phyloP scores from a whole-genome alignment of 2,888 invertebrate genomes.

The Micoletzkya japonica region DNA sequence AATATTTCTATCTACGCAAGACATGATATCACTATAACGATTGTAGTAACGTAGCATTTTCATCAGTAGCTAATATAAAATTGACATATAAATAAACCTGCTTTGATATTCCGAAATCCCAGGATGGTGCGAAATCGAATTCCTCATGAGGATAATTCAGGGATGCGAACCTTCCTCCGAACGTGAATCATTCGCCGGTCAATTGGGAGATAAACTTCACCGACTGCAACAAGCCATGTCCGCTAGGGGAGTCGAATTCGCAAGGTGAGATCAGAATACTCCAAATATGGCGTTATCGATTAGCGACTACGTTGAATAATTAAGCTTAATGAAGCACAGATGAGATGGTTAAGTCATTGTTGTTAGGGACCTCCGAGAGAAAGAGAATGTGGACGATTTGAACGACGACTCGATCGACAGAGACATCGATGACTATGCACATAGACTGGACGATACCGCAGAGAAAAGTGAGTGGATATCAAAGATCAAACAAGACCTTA shows the following conservation, averaged over 20 bases:
- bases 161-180: too few relatives aligned
- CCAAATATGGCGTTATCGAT: too few relatives aligned
- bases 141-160: too few relatives aligned
- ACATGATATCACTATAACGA: too few relatives aligned
- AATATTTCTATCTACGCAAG: too few relatives aligned
- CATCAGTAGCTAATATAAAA: too few relatives aligned
- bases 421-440: conserved; percentile 24
- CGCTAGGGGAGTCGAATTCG: conserved; percentile 20
- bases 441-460: conserved; percentile 13
- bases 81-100: too few relatives aligned
- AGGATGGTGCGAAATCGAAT: too few relatives aligned
- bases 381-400: conserved; percentile 7
- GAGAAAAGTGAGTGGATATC: not conserved
- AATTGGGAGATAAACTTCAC: conserved; percentile 22
- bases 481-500: not conserved
- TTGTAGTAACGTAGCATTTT: too few relatives aligned
- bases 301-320: too few relatives aligned
- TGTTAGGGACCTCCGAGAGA: conserved; percentile 21
- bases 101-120: too few relatives aligned
- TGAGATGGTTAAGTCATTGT: not conserved
- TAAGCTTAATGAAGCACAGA: not conserved
- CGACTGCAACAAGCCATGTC: conserved; percentile 2
- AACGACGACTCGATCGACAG: conserved; percentile 17
- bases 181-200: not conserved
- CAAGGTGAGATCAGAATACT: too few relatives aligned